Percentiles rank a stretch among this genome's conserved stretches.
Evolutionary conservation across 1,140 invertebrate genomes (phyloP).

Genomic region (Nasonia giraulti): DNA sequence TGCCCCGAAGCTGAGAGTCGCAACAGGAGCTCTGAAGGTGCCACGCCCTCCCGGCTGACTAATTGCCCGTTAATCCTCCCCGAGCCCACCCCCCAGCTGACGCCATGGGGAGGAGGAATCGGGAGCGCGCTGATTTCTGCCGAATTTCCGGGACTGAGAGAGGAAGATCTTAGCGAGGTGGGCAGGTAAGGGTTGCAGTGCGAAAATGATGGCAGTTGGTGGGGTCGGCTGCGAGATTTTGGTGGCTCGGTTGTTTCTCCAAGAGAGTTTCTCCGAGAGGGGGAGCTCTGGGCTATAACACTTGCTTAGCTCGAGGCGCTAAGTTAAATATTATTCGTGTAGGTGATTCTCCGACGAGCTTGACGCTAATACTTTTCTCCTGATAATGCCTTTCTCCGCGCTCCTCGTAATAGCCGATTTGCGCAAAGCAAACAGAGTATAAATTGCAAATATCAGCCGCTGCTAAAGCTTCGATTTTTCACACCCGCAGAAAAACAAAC

Average conservation of each 20-base stretch:
- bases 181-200: neutral
- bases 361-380: neutral
- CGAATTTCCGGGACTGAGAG: neutral
- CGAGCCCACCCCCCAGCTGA: constrained; percentile 4
- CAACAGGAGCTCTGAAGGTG: neutral
- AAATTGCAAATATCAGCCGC: neutral
- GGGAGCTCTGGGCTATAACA: neutral
- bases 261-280: neutral
- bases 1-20: neutral
- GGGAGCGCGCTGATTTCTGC: neutral
- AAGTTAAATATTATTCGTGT: neutral
- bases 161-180: neutral
- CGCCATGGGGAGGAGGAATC: constrained; percentile 1
- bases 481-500: no score
- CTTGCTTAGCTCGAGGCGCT: neutral
- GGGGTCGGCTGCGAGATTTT: neutral
- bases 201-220: neutral
- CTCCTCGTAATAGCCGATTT: neutral
- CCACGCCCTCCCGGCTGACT: constrained; percentile 20
- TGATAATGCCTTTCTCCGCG: neutral
- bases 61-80: constrained; percentile 46
- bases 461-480: neutral
- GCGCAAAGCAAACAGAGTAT: neutral
- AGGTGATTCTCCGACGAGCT: neutral
- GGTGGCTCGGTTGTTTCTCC: neutral